phyloP scores from a whole-genome alignment of 2,113 vertebrate species.

The Saguinus imperator region DNA sequence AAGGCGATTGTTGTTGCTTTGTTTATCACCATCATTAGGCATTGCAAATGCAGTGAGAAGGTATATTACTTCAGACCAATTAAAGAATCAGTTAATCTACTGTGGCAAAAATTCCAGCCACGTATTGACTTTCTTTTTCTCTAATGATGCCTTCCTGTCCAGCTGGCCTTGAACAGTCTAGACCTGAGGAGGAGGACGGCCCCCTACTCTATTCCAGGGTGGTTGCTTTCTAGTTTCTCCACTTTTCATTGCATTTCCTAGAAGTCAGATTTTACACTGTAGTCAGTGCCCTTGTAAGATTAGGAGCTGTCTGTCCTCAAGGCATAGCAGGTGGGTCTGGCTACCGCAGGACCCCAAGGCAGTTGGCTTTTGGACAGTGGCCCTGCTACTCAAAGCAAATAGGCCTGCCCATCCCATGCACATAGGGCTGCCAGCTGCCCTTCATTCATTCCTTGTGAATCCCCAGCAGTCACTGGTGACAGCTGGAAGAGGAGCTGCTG shows the following conservation, averaged over 20 bases:
- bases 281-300: background rate
- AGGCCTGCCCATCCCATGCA: rapidly evolving
- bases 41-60: background rate
- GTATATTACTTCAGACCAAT: background rate
- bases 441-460: background rate
- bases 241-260: too few relatives aligned
- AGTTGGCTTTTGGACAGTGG: background rate
- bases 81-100: background rate
- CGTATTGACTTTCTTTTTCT: background rate
- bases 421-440: background rate
- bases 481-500: background rate
- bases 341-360: background rate
- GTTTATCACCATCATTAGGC: background rate
- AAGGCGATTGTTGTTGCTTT: background rate
- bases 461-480: background rate
- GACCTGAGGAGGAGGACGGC: background rate
- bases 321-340: background rate
- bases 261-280: background rate
- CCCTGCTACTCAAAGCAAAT: background rate
- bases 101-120: background rate
- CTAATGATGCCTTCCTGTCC: background rate
- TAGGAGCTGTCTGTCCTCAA: background rate
- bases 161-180: background rate
- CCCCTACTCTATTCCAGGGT: background rate
- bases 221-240: background rate